Base-by-base conservation (phyloP, 2,113 vertebrate species). In the Burhinus bistriatus region DNA sequence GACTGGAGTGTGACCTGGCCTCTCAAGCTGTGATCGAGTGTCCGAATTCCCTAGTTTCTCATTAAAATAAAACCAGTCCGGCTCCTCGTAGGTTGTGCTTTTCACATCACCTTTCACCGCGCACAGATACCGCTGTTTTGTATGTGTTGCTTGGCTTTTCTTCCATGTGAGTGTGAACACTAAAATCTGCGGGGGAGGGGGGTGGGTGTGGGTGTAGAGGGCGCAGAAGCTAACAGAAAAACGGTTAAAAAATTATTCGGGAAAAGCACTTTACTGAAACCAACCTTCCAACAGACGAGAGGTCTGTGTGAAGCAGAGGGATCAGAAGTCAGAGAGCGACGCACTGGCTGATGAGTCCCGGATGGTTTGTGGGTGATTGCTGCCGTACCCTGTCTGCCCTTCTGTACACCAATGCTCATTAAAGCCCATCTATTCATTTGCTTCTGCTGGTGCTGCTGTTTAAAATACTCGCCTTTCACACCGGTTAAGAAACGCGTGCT, bases 231-330 rank as follows among this genome's bases (percentile, higher is more conserved):
- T 29, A 29, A n/a, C 11, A 65, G 22, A 27, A 86, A 83, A 94
- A 54, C 4, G 27, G 29, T 32, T 78, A 3, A 55, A 59, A 90
- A 70, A 51, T 45, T 84, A 78, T 44, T 54, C 47, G 21, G 77
- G 54, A 89, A 96, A 94, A 95, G 97, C 97, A 97, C 95, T 98
- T 98, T 97, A 93, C 55, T 59, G 30, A 65, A 86, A 83, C 89
- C 20, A 94, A 72, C 9, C n/a, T 95, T 96, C 47, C 32, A 15
- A 15, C 34, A 79, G 54, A 69, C 9, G 13, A 87, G 49, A 88
- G 80, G n/a, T 75, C 59, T 70, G 45, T 23, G 42, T 26, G 38
- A 75, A 83, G 49, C 64, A 66, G 44, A 27, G 38, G 57, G 45
- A 71, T 88, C 81, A 58, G 36, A 89, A 69, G 82, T 81, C 84